phyloP scores from a whole-genome alignment of 2,113 vertebrate genomes.

The Hemibagrus wyckioides region DNA sequence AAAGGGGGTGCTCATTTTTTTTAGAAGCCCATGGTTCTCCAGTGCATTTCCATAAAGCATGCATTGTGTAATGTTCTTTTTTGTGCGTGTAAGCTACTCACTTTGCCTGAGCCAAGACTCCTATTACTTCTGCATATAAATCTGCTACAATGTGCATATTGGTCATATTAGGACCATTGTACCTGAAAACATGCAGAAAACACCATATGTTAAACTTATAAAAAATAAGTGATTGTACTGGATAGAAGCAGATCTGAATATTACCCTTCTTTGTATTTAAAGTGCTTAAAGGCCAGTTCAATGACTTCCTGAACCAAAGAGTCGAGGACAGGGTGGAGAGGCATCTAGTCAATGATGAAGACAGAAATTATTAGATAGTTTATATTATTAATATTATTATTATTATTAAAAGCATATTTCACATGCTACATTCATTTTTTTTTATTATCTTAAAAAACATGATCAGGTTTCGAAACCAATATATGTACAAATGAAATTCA shows the following conservation, averaged over 20 bases:
- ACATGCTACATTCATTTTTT: neutral
- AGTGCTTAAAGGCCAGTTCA: conserved; percentile 98
- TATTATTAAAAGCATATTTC: neutral
- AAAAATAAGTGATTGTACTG: no score
- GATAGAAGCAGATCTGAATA: conserved; percentile 45
- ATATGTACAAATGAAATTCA: neutral
- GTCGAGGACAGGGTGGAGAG: conserved; percentile 96
- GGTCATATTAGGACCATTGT: conserved; percentile 95
- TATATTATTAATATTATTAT: neutral
- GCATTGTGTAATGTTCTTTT: neutral
- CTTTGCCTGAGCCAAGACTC: conserved; percentile 96
- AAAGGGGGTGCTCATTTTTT: neutral
- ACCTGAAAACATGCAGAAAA: conserved; percentile 72
- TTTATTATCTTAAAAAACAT: neutral
- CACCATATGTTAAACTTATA: neutral
- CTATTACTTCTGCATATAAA: conserved; percentile 96
- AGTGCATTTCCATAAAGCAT: neutral
- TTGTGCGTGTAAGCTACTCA: conserved; percentile 68
- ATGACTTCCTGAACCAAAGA: conserved; percentile 95
- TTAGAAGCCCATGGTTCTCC: neutral
- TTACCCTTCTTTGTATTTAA: conserved; percentile 99
- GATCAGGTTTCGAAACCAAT: neutral
- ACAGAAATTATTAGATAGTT: conserved; percentile 20
- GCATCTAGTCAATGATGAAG: conserved; percentile 79
- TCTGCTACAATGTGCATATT: conserved; percentile 99